Percentiles rank a stretch among this genome's conserved stretches.
These are phyloP conservation scores for Cricetomys ansorgei DNA, from an alignment of 2,113 vertebrate species.

Conservation along the genomic window DNA sequence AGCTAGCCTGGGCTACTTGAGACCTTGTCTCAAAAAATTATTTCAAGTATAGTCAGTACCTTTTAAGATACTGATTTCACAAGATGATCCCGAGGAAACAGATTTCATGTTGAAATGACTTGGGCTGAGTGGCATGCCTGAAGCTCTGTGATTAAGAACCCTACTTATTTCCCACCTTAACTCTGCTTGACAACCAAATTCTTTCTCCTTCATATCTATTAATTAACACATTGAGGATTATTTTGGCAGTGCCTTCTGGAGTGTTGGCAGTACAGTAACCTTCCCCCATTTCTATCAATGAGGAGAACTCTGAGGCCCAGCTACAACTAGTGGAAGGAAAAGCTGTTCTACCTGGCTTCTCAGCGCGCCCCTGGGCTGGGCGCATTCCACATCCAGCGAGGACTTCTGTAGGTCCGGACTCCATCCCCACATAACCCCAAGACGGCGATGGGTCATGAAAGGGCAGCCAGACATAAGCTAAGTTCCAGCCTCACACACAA, in stretches of 20 bases:
- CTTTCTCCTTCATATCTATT: not conserved
- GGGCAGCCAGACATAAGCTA: too few relatives aligned
- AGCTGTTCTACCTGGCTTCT: not conserved
- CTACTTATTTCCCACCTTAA: not conserved
- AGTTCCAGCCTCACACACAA: too few relatives aligned
- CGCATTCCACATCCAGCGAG: not conserved
- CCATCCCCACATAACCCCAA: too few relatives aligned
- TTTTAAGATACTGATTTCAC: not conserved
- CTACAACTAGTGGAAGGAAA: not conserved
- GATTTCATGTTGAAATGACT: not conserved
- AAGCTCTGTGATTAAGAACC: rapidly evolving
- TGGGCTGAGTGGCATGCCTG: rapidly evolving
- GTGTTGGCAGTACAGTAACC: not conserved
- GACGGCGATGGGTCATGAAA: too few relatives aligned
- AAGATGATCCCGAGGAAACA: not conserved
- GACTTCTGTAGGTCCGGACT: not conserved
- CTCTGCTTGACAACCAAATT: not conserved
- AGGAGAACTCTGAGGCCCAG: not conserved
- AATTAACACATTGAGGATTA: not conserved
- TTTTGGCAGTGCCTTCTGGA: not conserved
- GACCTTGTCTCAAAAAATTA: not conserved
- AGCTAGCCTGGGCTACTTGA: not conserved
- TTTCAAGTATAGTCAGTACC: not conserved
- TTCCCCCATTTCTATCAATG: not conserved
- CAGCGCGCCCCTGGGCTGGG: not conserved